These are phyloP conservation scores for Silurus aristotelis DNA, from an alignment of 2,797 vertebrate genomes.

Conservation along the genomic window DNA sequence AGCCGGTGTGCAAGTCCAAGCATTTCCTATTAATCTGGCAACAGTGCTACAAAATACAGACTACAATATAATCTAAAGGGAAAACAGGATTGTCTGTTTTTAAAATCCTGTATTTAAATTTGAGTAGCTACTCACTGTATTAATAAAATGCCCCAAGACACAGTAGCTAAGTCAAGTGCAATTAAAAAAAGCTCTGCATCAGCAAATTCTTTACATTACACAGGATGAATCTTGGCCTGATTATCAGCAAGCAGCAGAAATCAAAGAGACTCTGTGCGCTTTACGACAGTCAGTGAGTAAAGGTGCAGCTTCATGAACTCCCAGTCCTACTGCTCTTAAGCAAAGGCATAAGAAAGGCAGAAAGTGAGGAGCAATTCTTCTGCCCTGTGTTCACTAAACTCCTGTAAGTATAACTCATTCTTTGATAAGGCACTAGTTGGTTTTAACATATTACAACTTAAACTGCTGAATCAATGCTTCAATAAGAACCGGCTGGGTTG, in stretches of 20 bases:
- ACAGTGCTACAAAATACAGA: neutral
- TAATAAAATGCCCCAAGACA: neutral
- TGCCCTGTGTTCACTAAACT: neutral
- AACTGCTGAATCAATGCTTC: slow-evolving; percentile 3
- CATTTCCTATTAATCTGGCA: neutral
- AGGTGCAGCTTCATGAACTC: slow-evolving; percentile 38
- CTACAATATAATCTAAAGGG: neutral
- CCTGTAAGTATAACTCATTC: slow-evolving; percentile 30
- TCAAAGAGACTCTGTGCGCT: slow-evolving; percentile 1
- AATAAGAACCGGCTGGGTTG: neutral
- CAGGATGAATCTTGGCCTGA: slow-evolving; percentile 25
- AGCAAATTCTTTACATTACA: slow-evolving; percentile 33
- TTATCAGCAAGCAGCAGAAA: slow-evolving; percentile 32
- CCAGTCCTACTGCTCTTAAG: slow-evolving; percentile 21
- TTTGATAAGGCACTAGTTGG: neutral
- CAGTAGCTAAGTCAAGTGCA: slow-evolving; percentile 2
- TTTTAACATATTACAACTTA: neutral
- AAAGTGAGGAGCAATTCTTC: neutral
- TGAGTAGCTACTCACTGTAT: slow-evolving; percentile 9
- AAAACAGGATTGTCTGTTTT: neutral
- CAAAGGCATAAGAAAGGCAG: slow-evolving; percentile 10
- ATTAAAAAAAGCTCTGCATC: neutral
- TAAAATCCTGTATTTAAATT: neutral
- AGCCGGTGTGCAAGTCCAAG: neutral
- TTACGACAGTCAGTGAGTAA: slow-evolving; percentile 45